These are phyloP conservation scores for Nycticryphes semicollaris DNA, from an alignment of 2,113 vertebrate genomes.

Conservation along the genomic window DNA sequence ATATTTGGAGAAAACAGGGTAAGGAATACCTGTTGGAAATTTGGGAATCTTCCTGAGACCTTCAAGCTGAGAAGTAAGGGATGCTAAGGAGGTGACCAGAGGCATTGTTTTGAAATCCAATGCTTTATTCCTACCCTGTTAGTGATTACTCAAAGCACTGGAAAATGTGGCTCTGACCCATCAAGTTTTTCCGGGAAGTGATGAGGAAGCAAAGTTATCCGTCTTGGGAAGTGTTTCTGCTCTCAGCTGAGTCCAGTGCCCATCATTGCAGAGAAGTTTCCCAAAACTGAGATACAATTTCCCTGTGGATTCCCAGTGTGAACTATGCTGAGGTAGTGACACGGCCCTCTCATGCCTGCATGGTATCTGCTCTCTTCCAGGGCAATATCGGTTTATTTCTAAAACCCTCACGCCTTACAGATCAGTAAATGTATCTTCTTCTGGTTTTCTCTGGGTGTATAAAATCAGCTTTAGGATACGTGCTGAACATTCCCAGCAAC, in stretches of 20 bases:
- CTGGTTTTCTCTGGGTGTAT: not conserved
- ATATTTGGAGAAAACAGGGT: not conserved
- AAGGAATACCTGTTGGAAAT: not conserved
- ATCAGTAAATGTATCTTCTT: not conserved
- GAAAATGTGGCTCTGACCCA: not conserved
- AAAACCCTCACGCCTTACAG: not conserved
- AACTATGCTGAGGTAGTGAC: not conserved
- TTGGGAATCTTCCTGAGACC: not conserved
- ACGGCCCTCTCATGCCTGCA: not conserved
- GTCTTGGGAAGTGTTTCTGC: not conserved
- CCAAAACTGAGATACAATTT: not conserved
- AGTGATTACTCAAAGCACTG: not conserved
- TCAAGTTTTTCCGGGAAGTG: not conserved
- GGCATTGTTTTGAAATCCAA: not conserved
- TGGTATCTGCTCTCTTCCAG: fast-evolving
- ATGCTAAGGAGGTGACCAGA: not conserved
- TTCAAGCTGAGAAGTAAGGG: not conserved
- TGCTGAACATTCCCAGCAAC: not conserved
- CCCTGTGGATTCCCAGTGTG: fast-evolving
- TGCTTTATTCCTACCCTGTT: not conserved
- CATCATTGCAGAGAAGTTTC: not conserved
- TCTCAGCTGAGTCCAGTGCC: not conserved
- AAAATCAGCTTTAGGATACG: not conserved
- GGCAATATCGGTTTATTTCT: not conserved
- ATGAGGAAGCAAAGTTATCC: not conserved